phyloP scores from a whole-genome alignment of 2,888 invertebrate genomes.

The Volucella inflata region DNA sequence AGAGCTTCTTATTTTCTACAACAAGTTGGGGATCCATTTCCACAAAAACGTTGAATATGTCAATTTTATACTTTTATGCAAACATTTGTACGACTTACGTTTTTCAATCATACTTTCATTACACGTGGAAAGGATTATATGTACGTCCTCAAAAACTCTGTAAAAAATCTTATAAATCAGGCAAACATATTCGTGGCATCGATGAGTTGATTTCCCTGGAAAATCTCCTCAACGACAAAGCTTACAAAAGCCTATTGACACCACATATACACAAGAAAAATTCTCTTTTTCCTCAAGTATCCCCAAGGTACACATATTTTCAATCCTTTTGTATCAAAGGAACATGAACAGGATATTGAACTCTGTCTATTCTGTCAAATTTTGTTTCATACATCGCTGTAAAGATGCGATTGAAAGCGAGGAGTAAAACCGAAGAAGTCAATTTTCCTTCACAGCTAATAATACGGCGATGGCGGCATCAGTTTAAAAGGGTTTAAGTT shows the following conservation, averaged over 20 bases:
- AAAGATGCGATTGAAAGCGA: background rate
- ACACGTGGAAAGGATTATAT: constrained; percentile 12
- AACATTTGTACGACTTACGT: background rate
- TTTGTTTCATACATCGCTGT: constrained; percentile 1
- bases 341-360: background rate
- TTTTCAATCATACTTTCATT: background rate
- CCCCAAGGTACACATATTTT: background rate
- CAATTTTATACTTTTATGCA: background rate
- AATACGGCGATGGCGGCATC: background rate
- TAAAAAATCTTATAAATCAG: constrained; percentile 7
- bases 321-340: background rate
- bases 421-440: constrained; percentile 12
- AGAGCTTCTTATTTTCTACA: too few relatives aligned
- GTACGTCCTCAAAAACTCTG: background rate
- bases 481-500: background rate
- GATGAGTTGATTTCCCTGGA: background rate
- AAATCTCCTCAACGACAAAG: constrained; percentile 15
- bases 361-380: constrained; percentile 12
- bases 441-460: constrained; percentile 26
- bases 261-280: too few relatives aligned
- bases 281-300: constrained; percentile 1
- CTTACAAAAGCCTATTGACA: constrained; percentile 28
- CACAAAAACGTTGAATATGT: too few relatives aligned
- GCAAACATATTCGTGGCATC: background rate
- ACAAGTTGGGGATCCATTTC: too few relatives aligned